Conservation (phyloP, 2,113 vertebrate species). For the Ammospiza nelsoni region DNA sequence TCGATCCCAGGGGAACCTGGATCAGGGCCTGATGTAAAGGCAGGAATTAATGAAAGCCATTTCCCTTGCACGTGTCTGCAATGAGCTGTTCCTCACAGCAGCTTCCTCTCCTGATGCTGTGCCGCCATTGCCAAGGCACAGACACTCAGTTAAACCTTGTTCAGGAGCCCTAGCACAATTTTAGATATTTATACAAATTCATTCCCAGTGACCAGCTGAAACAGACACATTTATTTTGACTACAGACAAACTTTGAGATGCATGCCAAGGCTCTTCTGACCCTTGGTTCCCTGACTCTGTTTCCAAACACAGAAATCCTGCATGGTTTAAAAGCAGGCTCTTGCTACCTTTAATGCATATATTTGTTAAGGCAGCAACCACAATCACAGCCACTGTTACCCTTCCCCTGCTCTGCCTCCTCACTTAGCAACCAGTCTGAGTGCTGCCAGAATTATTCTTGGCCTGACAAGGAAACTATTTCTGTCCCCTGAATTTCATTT, state of each 20-base stretch:
- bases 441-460: neutral
- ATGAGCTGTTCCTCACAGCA: neutral
- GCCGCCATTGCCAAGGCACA: neutral
- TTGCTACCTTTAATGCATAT: neutral
- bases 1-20: neutral
- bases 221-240: neutral
- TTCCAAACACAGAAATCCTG: neutral
- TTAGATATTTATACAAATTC: neutral
- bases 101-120: neutral
- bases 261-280: neutral
- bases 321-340: neutral
- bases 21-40: neutral
- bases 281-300: neutral
- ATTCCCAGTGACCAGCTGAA: neutral
- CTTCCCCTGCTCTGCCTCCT: neutral
- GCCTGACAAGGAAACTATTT: conserved; percentile 20
- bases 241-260: neutral
- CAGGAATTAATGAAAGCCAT: neutral
- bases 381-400: neutral
- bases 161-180: neutral
- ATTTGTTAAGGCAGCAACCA: neutral
- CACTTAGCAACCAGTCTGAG: neutral
- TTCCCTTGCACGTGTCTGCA: neutral
- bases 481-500: neutral
- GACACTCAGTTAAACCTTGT: neutral